Percentiles rank a stretch among this genome's conserved stretches.
Conservation (phyloP, 2,797 vertebrate species). For the Macropodus opercularis region DNA sequence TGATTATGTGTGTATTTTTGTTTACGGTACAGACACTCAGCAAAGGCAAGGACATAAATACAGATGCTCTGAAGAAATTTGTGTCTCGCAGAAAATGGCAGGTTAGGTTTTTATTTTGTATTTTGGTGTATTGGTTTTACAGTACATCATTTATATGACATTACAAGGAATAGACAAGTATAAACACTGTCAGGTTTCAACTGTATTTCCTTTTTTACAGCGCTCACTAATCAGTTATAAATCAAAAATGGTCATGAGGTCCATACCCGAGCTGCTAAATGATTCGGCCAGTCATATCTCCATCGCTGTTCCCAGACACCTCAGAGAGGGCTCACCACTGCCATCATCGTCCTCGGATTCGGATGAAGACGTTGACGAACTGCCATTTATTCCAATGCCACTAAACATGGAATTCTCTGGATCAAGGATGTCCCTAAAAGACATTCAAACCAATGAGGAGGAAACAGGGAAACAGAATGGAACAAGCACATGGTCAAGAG, state of each 20-base stretch:
- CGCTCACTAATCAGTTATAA: constrained; percentile 97
- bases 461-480: constrained; percentile 75
- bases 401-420: constrained; percentile 93
- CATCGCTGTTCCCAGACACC: constrained; percentile 89
- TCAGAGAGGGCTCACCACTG: constrained; percentile 86
- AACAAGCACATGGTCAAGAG: constrained; percentile 49
- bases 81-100: constrained; percentile 96
- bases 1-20: neutral
- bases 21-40: constrained; percentile 83
- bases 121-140: neutral
- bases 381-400: constrained; percentile 94
- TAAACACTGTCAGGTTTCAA: too few species aligned
- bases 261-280: constrained; percentile 92
- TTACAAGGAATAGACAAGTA: neutral
- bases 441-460: constrained; percentile 90
- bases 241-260: constrained; percentile 96
- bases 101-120: constrained; percentile 77
- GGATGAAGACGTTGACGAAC: constrained; percentile 93
- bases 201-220: constrained; percentile 70
- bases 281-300: constrained; percentile 92
- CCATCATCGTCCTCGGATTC: constrained; percentile 96
- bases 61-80: constrained; percentile 92
- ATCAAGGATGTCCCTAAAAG: constrained; percentile 92
- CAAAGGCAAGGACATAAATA: constrained; percentile 90
- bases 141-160: too few species aligned